A percentile compares a stretch with the other conserved stretches of the same genome.
These are phyloP conservation scores for Pseudomugil tenellus DNA, from an alignment of 2,797 vertebrate genomes.

Conservation along the genomic window DNA sequence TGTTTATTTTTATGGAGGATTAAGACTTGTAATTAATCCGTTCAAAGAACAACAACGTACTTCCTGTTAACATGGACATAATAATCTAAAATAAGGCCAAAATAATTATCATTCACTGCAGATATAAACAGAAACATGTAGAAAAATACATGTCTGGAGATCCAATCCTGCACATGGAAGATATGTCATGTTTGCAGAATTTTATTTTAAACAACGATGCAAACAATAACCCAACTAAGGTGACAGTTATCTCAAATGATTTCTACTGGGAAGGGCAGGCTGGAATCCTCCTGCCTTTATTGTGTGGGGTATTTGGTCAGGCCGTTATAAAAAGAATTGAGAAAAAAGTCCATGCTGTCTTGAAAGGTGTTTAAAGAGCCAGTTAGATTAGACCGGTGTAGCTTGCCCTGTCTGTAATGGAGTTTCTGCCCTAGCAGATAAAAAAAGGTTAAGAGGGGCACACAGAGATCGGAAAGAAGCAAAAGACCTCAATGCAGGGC, in stretches of 20 bases:
- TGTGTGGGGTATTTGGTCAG: slow-evolving; percentile 37
- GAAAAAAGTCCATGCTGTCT: slow-evolving; percentile 20
- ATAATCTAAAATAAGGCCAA: too few species aligned
- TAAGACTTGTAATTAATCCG: too few species aligned
- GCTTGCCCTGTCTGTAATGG: slow-evolving; percentile 58
- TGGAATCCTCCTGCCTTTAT: background rate
- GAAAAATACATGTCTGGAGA: background rate
- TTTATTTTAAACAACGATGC: background rate
- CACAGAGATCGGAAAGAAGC: slow-evolving; percentile 33
- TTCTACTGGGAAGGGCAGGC: background rate
- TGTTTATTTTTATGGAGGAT: too few species aligned
- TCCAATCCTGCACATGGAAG: background rate
- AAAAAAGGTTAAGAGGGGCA: slow-evolving; percentile 39
- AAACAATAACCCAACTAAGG: background rate
- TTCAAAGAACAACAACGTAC: too few species aligned
- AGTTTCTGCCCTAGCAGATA: slow-evolving; percentile 57
- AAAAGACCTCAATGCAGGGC: slow-evolving; percentile 29
- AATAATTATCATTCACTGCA: background rate
- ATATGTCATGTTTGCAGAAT: background rate
- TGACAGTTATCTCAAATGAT: background rate
- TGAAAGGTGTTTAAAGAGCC: slow-evolving; percentile 56
- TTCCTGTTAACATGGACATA: too few species aligned
- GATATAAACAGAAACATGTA: background rate
- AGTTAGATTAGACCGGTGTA: slow-evolving; percentile 48
- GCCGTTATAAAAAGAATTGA: slow-evolving; percentile 10